These are phyloP conservation scores for Serilophus lunatus DNA, from an alignment of 2,113 vertebrate species.

Conservation along the genomic window DNA sequence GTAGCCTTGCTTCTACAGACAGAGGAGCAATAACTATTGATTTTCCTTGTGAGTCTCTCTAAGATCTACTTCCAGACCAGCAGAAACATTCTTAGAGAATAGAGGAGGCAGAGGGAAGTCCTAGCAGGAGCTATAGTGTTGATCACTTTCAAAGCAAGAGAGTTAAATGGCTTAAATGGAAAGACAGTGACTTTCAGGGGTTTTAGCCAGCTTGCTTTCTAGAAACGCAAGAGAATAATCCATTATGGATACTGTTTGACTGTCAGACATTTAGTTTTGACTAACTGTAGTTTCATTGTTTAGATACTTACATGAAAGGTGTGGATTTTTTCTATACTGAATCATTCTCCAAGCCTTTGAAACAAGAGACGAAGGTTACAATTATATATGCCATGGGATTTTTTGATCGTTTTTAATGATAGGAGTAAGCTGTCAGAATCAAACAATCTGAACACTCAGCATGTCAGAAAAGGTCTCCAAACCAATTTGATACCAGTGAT, in stretches of 20 bases:
- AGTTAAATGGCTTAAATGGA: neutral
- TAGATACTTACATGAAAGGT: neutral
- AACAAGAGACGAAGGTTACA: neutral
- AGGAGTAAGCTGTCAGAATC: neutral
- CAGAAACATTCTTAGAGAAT: neutral
- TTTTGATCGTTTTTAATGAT: neutral
- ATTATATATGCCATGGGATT: accelerated
- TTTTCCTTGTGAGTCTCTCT: neutral
- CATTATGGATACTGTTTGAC: neutral
- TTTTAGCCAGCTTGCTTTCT: neutral
- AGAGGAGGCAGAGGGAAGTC: neutral
- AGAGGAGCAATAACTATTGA: neutral
- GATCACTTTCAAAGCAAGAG: neutral
- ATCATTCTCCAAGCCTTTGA: neutral
- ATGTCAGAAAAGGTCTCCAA: neutral
- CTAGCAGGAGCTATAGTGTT: neutral
- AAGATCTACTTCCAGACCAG: neutral
- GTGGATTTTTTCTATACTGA: neutral
- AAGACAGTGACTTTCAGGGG: neutral
- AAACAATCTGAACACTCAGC: neutral
- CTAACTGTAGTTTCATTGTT: neutral
- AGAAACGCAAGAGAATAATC: neutral
- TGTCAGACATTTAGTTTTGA: neutral
- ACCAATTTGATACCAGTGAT: neutral
- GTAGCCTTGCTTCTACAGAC: neutral